Percentiles rank a stretch among this genome's conserved stretches.
Conservation (phyloP, 2,888 invertebrate species). For the Petrolisthes manimaculis region DNA sequence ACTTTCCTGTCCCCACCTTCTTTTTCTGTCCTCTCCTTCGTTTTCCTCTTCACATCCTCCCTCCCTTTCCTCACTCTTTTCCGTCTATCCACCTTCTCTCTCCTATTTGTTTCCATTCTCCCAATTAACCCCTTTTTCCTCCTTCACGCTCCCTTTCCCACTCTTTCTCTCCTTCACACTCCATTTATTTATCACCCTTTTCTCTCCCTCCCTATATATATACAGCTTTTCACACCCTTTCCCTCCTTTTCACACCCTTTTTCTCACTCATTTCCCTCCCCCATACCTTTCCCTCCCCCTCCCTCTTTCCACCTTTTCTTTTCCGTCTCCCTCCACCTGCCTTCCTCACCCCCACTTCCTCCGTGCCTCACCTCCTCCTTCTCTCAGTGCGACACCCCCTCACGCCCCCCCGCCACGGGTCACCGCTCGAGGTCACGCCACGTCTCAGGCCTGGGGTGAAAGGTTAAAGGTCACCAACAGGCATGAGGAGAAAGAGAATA, state of each 20-base stretch:
- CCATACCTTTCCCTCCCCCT: neutral
- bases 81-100: neutral
- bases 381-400: neutral
- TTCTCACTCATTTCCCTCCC: neutral
- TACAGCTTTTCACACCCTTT: neutral
- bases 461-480: conserved; percentile 38
- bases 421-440: conserved; percentile 35
- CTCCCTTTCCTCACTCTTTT: neutral
- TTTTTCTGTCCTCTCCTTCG: neutral
- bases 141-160: neutral
- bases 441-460: conserved; percentile 36
- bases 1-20: neutral
- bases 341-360: neutral
- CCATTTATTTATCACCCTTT: neutral
- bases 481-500: neutral
- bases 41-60: neutral
- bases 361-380: conserved; percentile 8
- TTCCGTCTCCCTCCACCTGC: neutral
- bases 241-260: neutral
- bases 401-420: conserved; percentile 33
- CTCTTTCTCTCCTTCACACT: neutral
- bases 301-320: neutral
- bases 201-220: neutral
- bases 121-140: neutral
- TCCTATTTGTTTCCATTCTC: neutral